Evolutionary conservation across 2,888 invertebrate species (phyloP).

Genomic region (Pandemis heparana): DNA sequence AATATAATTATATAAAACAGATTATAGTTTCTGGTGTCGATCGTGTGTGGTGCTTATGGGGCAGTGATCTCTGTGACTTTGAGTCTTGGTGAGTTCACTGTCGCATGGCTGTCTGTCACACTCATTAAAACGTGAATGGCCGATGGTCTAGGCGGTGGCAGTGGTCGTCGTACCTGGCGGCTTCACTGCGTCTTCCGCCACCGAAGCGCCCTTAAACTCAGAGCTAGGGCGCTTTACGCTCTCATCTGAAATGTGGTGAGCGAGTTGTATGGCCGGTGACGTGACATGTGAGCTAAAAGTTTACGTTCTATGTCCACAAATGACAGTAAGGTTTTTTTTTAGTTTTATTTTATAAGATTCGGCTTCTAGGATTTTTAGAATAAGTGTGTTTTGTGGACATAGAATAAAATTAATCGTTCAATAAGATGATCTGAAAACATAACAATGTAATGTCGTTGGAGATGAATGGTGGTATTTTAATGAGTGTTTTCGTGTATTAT

Average conservation of each 20-base stretch:
- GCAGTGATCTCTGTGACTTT: conserved; percentile 73
- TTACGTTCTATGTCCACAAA: conserved; percentile 73
- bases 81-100: conserved; percentile 69
- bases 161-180: conserved; percentile 80
- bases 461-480: conserved; percentile 58
- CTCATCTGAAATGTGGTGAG: conserved; percentile 88
- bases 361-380: background rate
- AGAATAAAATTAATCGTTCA: conserved; percentile 45
- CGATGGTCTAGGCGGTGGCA: conserved; percentile 80
- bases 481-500: conserved; percentile 53
- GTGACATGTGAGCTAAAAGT: conserved; percentile 69
- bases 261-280: conserved; percentile 75
- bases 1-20: conserved; percentile 82
- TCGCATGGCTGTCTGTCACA: conserved; percentile 78
- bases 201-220: conserved; percentile 90
- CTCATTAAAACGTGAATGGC: conserved; percentile 75
- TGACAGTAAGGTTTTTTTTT: conserved; percentile 24
- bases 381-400: conserved; percentile 45
- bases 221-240: conserved; percentile 94
- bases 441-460: conserved; percentile 45
- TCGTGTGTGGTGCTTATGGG: conserved; percentile 80
- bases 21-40: conserved; percentile 81
- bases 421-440: conserved; percentile 43
- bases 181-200: conserved; percentile 80
- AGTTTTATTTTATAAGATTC: background rate